Evolutionary conservation across 2,888 invertebrate genomes (phyloP), one percentile per base, ranked within the genome.

Genomic region (Nomada hirtipes): DNA sequence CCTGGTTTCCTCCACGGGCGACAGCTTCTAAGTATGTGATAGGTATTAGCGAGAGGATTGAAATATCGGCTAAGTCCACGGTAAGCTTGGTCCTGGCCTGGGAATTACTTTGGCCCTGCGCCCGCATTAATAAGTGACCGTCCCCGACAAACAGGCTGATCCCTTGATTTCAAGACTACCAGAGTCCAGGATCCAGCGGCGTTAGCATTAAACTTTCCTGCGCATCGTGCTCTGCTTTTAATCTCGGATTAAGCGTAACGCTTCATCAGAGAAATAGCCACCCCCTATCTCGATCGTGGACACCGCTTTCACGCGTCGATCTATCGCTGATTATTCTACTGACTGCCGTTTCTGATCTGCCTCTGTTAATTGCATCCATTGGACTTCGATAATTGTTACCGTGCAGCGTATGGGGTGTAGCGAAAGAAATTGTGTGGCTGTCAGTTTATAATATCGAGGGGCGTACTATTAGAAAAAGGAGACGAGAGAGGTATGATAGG

Each of bases 71-170:
- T 87, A 90, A 91, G 89, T 90, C 91, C 89, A 88, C 86, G 80
- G 86, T 91, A 91, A 92, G 91, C 91, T 88, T 76, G 75, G 76
- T 79, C 81, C 83, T 86, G 77, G 69, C 83, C 86, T 83, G 73
- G 87, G 89, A 84, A 91, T 92, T 90, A 92, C 86, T 86, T 86
- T 88, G 89, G 89, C 87, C 92, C 92, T 93, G 93, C 90, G 90
- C 89, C 87, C 91, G 93, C 93, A 93, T 93, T 93, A 93, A 93
- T 93, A 92, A 91, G 91, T 91, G 91, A 91, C 90, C 91, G 90
- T 89, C 82, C 84, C 75, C 85, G 82, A 79, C 88, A 88, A 89
- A 82, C 86, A 88, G 70, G 67, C 70, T 85, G 86, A 88, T 88
- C 88, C 88, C 86, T 83, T 84, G 86, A 87, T 86, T 87, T 88